Evolutionary conservation across 2,888 invertebrate genomes (phyloP).

Genomic region (Cephus rjabovi): DNA sequence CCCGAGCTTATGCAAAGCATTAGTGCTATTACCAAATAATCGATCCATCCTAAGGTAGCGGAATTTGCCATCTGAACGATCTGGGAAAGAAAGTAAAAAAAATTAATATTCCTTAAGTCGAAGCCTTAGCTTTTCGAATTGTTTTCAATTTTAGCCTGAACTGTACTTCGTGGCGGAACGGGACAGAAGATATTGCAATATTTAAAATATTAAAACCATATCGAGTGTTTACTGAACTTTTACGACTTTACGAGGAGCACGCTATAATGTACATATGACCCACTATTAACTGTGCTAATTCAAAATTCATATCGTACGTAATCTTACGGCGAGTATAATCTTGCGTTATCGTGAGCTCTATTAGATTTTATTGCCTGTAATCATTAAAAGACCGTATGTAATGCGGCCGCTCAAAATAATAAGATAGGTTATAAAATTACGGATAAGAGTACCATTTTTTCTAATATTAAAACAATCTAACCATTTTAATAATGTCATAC

Average conservation of each 20-base stretch:
- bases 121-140: not conserved
- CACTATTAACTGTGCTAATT: not conserved
- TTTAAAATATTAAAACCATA: not conserved
- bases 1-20: conserved; percentile 79
- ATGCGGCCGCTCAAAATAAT: not conserved
- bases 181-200: not conserved
- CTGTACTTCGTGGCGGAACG: not conserved
- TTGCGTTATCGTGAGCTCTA: not conserved
- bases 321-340: not conserved
- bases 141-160: not conserved
- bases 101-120: not conserved
- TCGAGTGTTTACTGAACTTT: not conserved
- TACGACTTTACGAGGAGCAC: not conserved
- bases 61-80: conserved; percentile 21
- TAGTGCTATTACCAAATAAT: conserved; percentile 80
- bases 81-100: not conserved
- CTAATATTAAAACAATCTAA: not conserved
- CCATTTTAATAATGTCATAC: not conserved
- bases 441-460: not conserved
- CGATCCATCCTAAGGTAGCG: conserved; percentile 73
- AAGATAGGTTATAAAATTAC: not conserved
- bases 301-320: not conserved
- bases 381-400: not conserved
- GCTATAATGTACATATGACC: not conserved
- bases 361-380: not conserved